Evolutionary conservation across 2,113 vertebrate species (phyloP), one percentile per base, ranked within the genome.

Genomic region (Aptenodytes forsteri): DNA sequence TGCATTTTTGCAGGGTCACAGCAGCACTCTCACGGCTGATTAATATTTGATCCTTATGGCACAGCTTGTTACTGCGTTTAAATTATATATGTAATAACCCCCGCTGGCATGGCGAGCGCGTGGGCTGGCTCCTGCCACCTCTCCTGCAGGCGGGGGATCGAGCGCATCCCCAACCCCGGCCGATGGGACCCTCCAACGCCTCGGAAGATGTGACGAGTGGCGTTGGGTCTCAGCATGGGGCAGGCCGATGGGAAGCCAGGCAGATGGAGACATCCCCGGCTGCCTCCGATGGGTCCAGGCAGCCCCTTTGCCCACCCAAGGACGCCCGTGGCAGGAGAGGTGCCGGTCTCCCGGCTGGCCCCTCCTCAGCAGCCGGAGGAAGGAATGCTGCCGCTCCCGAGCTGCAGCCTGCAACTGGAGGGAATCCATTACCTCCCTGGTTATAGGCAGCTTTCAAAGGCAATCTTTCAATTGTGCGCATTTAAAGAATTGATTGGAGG

Each of bases 41-140:
- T 97, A 98, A 98, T 98, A 98, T 98, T 98, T 98, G 92, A 97
- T 97, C 91, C 97, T 89, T 95, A 94, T 81, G 97, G 96, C 95
- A 90, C 92, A 95, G 97, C 97, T 97, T 59, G 90, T 98, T 98
- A 97, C 97, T 94, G 90, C 93, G 87, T 95, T 83, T 98, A 97
- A 98, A 98, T 97, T 95, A 98, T 97, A 94, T 97, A 97, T 97
- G 92, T 89, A 77, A 94, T 76, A 94, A 78, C 82, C 89, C 72
- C 96, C 38, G 5, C 56, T 38, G 93, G 96, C 97, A 95, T 2
- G 17, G 38, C 0, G 8, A 92, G 85, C 7, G 0, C 14, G 85
- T 2, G 2, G 79, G 50, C 72, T 7, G 10, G 65, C 50, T 85
- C 36, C 46, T 38, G n/a, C 62, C 0, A 2, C 75, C 46, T 49